A percentile compares a stretch with the other conserved stretches of the same genome.
Conservation (phyloP, 1,140 invertebrate genomes). For the Ips typographus region DNA sequence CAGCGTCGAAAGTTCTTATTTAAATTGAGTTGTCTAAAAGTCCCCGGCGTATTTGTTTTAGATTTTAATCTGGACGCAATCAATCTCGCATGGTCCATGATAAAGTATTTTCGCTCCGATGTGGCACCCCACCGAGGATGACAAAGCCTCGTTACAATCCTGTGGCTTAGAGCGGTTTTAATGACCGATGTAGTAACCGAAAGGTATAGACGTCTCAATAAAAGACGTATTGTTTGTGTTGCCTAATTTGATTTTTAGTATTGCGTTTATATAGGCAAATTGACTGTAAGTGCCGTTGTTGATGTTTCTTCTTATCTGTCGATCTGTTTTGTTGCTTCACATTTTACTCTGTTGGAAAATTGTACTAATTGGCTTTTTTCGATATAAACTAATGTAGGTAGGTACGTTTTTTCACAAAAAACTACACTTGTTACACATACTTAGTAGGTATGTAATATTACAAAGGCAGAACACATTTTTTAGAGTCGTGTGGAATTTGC, state of each 20-base stretch:
- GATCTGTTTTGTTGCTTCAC: too few relatives aligned
- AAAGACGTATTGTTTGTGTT: constrained; percentile 2
- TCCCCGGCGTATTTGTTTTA: constrained; percentile 30
- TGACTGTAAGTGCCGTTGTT: too few relatives aligned
- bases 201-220: constrained; percentile 12
- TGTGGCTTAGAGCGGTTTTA: constrained; percentile 41
- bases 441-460: too few relatives aligned
- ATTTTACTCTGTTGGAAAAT: too few relatives aligned
- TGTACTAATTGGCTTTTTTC: too few relatives aligned
- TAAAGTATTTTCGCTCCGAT: constrained; percentile 20
- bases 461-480: not conserved
- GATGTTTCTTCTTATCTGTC: too few relatives aligned
- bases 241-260: not conserved
- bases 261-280: too few relatives aligned
- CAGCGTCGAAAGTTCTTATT: constrained; percentile 6
- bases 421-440: too few relatives aligned
- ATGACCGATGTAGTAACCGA: constrained; percentile 39
- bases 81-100: constrained; percentile 30
- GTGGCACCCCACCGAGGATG: constrained; percentile 35
- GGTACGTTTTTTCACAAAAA: too few relatives aligned
- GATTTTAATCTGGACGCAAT: constrained; percentile 28
- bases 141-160: constrained; percentile 36
- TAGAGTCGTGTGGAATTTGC: not conserved
- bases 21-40: constrained; percentile 35
- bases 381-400: too few relatives aligned